Conservation (phyloP, 2,888 invertebrate species). For the Sipha maydis region DNA sequence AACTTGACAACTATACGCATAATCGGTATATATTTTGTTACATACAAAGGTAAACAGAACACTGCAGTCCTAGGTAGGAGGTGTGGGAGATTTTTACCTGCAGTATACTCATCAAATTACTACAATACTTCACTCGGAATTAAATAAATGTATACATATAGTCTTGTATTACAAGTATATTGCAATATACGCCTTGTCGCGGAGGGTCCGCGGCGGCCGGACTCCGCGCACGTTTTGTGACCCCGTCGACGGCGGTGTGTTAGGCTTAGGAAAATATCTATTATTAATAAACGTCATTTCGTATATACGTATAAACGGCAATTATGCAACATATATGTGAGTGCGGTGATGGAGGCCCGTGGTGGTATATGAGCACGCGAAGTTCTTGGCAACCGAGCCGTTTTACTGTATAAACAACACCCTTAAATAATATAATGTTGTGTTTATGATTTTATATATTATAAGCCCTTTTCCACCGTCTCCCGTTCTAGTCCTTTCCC, state of each 20-base stretch:
- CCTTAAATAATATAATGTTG: constrained; percentile 58
- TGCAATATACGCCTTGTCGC: background rate
- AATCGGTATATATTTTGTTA: too few relatives aligned
- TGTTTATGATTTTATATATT: constrained; percentile 56
- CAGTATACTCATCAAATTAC: too few relatives aligned
- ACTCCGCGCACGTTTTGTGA: constrained; percentile 3
- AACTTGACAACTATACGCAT: too few relatives aligned
- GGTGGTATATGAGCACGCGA: constrained; percentile 43
- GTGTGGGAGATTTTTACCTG: too few relatives aligned
- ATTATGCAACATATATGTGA: background rate
- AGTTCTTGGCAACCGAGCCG: constrained; percentile 61
- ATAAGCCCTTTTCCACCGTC: background rate
- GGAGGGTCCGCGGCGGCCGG: background rate
- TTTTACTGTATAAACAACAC: constrained; percentile 62
- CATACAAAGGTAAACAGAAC: too few relatives aligned
- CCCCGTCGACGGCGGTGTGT: background rate
- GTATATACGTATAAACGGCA: background rate
- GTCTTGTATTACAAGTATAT: background rate
- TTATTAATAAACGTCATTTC: constrained; percentile 48
- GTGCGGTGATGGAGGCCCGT: background rate
- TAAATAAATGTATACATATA: too few relatives aligned
- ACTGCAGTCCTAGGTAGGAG: too few relatives aligned
- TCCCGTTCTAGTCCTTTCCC: background rate
- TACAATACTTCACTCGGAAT: too few relatives aligned
- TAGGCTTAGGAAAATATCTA: constrained; percentile 30